A percentile compares a stretch with the other conserved stretches of the same genome.
phyloP scores from a whole-genome alignment of 1,140 invertebrate species.

The Dreissena rostriformis region DNA sequence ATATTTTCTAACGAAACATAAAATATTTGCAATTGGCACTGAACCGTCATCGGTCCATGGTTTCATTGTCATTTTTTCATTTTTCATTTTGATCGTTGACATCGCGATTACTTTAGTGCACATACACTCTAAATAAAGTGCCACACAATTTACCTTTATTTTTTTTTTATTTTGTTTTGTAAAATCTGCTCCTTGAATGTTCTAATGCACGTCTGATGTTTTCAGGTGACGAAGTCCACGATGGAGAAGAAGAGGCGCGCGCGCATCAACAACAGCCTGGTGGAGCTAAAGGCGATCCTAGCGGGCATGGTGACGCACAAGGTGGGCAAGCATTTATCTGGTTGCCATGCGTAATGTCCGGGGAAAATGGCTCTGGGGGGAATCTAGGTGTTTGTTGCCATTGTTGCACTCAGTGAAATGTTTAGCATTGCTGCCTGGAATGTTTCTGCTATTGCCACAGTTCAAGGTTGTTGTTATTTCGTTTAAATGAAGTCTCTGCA shows the following conservation, averaged over 20 bases:
- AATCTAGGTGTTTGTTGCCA: too few species aligned
- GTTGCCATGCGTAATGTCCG: too few species aligned
- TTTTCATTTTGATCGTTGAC: background rate
- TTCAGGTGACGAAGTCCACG: constrained; percentile 94
- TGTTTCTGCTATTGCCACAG: too few species aligned
- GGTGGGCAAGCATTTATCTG: constrained; percentile 81
- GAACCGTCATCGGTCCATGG: background rate
- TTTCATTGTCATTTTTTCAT: background rate
- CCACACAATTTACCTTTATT: background rate
- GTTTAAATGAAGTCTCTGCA: too few species aligned
- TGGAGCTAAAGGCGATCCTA: constrained; percentile 92
- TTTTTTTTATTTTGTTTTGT: background rate
- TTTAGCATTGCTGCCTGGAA: too few species aligned
- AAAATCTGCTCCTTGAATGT: background rate
- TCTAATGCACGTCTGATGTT: constrained; percentile 71
- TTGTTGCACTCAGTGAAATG: too few species aligned
- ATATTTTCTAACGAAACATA: background rate
- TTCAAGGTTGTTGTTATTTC: too few species aligned
- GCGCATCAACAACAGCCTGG: constrained; percentile 92
- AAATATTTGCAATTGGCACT: too few species aligned
- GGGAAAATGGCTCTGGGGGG: too few species aligned
- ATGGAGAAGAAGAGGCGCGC: constrained; percentile 94
- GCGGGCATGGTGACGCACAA: constrained; percentile 93
- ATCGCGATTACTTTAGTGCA: background rate
- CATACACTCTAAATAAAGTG: background rate